Percentiles rank a stretch among this genome's conserved stretches.
Evolutionary conservation across 2,797 vertebrate species (phyloP).

Genomic region (Microchirus variegatus): DNA sequence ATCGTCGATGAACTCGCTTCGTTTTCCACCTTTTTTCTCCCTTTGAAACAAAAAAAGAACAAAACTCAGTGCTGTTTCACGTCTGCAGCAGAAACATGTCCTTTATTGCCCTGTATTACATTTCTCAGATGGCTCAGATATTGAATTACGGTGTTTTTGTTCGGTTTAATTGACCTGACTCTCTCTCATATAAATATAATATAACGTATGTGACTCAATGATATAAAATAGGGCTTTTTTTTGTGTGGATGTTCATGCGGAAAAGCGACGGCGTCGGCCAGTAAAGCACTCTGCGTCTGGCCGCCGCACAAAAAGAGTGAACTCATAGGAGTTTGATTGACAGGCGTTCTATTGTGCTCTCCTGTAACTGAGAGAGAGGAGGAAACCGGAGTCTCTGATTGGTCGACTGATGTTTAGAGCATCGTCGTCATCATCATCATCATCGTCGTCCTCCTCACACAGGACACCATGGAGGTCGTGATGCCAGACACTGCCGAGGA

Average conservation of each 20-base stretch:
- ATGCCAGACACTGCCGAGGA: conserved; percentile 60
- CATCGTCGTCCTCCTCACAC: conserved; percentile 9
- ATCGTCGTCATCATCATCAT: conserved; percentile 20
- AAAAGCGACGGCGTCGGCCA: conserved; percentile 39
- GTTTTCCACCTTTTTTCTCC: too few relatives aligned
- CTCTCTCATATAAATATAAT: not conserved
- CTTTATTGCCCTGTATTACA: too few relatives aligned
- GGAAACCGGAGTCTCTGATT: conserved; percentile 52
- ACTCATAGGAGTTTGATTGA: conserved; percentile 54
- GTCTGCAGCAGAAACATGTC: too few relatives aligned
- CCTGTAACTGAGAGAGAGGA: conserved; percentile 31
- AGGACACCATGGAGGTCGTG: conserved; percentile 55
- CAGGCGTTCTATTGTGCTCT: conserved; percentile 41
- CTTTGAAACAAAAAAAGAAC: too few relatives aligned
- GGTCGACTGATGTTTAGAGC: conserved; percentile 30
- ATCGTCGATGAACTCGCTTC: too few relatives aligned
- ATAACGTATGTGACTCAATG: too few relatives aligned
- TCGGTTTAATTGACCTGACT: not conserved
- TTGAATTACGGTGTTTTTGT: too few relatives aligned
- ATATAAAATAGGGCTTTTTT: conserved; percentile 2
- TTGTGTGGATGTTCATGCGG: conserved; percentile 10
- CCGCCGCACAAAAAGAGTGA: conserved; percentile 38
- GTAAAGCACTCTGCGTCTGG: conserved; percentile 45
- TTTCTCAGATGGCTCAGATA: too few relatives aligned
- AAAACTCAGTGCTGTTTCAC: too few relatives aligned